phyloP scores from a whole-genome alignment of 30 jellyfish, hydroid and myxozoan genomes.

The Cassiopea xamachana region DNA sequence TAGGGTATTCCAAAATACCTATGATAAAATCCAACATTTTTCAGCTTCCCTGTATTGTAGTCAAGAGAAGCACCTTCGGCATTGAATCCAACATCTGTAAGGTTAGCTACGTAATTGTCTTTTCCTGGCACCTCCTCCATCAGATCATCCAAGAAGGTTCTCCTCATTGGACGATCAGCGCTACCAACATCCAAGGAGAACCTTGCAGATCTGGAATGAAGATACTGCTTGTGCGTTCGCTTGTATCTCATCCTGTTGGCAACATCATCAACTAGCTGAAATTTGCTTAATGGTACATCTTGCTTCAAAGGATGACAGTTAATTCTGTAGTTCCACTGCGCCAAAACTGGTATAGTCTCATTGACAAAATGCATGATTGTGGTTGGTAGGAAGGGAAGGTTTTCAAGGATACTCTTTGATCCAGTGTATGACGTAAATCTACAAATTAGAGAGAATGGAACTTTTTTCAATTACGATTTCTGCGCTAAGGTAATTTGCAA shows the following conservation, averaged over 20 bases:
- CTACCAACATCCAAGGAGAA: constrained; percentile 69
- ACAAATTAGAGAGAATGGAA: not conserved
- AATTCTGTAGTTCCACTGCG: constrained; percentile 96
- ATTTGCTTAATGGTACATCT: constrained; percentile 74
- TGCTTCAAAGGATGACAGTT: constrained; percentile 78
- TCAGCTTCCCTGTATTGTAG: constrained; percentile 25
- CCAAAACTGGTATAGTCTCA: constrained; percentile 81
- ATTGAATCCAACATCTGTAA: constrained; percentile 72
- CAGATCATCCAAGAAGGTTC: constrained; percentile 70
- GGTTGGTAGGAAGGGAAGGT: constrained; percentile 93
- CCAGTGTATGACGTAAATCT: constrained; percentile 89
- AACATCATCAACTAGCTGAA: constrained; percentile 83
- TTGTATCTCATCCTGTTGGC: constrained; percentile 77
- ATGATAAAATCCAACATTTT: constrained; percentile 81
- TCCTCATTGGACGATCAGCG: constrained; percentile 45
- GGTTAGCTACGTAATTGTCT: constrained; percentile 80
- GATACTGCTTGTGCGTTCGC: constrained; percentile 44
- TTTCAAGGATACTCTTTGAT: constrained; percentile 80
- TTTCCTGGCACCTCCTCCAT: constrained; percentile 99
- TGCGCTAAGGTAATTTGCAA: no score
- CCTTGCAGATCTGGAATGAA: constrained; percentile 85
- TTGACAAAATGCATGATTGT: constrained; percentile 79
- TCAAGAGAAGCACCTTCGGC: constrained; percentile 75
- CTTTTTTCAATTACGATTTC: not conserved
- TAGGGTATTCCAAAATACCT: constrained; percentile 25